Evolutionary conservation across 2,888 invertebrate genomes (phyloP), one percentile per base, ranked within the genome.

Genomic region (Hemicrepidius hirtus): DNA sequence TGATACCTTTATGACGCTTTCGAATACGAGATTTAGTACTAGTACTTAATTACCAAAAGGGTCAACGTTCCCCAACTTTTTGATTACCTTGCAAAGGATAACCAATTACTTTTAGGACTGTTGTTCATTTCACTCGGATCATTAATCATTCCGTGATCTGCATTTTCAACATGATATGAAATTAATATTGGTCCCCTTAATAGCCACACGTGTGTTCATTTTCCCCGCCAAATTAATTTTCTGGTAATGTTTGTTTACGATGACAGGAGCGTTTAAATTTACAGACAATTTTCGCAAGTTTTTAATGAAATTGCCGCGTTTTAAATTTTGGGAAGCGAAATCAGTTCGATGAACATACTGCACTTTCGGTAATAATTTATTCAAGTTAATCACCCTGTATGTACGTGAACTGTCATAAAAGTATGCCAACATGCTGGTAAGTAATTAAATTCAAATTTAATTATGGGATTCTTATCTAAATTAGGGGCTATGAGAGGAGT

Each of bases 391-490:
- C 60, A 46, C 59, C 59, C 59, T 41, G 59, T 44, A 60, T 60
- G 44, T 32, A 28, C n/a, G 1, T 4, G 24, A 41, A 20, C 57
- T 37, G 35, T 41, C 46, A 16, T 50, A 60, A 68, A 68, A 68
- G 68, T 60, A 68, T 32, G 57, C 49, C 62, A 53, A 40, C 62
- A 20, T 28, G 35, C 44, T 21, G 46, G 28, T 21, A 13, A 21
- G 46, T 65, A 70, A 70, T 70, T 70, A 70, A 70, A 70, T 68
- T 57, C 35, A 41, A 21, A 57, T 46, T 55, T 70, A 64, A 65
- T 70, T 70, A 64, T n/a, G 24, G 46, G 21, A 46, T 70, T 40
- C 41, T 70, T 64, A 64, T 70, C 64, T 70, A 57, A 70, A 70
- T 70, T 64, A 70, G 49, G 46, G 63, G 44, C 46, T 24, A 53